Conservation (phyloP, 2,113 vertebrate genomes). For the Pagrus major region DNA sequence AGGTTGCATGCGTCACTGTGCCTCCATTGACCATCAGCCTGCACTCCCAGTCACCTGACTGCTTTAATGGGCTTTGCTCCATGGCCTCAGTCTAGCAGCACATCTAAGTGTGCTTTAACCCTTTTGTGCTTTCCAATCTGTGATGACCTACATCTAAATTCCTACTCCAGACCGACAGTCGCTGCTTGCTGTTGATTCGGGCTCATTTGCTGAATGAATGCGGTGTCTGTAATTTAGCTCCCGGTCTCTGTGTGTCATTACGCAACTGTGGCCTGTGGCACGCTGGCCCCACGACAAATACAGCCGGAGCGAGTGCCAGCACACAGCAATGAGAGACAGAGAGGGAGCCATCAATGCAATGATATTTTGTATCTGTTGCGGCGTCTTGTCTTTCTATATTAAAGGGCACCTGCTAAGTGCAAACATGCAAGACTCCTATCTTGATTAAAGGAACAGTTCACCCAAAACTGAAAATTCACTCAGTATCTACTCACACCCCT, state of each 20-base stretch:
- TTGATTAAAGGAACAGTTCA: too few relatives aligned
- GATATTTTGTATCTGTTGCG: background rate
- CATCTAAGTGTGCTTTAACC: conserved; percentile 39
- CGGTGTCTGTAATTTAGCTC: conserved; percentile 41
- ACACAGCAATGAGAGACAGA: conserved; percentile 7
- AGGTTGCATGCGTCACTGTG: conserved; percentile 61
- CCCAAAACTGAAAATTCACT: too few relatives aligned
- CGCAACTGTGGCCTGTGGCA: conserved; percentile 57
- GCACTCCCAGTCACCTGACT: conserved; percentile 59
- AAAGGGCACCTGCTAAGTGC: background rate
- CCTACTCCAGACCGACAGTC: background rate
- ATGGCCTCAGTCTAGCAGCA: conserved; percentile 28
- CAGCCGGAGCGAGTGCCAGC: conserved; percentile 33
- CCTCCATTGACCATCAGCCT: conserved; percentile 43
- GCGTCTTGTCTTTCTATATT: background rate
- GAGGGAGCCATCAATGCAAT: conserved; percentile 14
- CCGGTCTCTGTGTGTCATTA: conserved; percentile 52
- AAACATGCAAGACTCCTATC: background rate
- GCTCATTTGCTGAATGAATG: conserved; percentile 45
- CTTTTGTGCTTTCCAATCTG: conserved; percentile 9
- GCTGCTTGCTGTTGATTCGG: background rate
- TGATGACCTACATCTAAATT: background rate
- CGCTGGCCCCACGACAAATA: conserved; percentile 35
- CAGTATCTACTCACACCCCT: too few relatives aligned
- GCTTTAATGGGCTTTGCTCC: conserved; percentile 50